Conservation (phyloP, 1,140 invertebrate genomes). For the Caerostris darwini region DNA sequence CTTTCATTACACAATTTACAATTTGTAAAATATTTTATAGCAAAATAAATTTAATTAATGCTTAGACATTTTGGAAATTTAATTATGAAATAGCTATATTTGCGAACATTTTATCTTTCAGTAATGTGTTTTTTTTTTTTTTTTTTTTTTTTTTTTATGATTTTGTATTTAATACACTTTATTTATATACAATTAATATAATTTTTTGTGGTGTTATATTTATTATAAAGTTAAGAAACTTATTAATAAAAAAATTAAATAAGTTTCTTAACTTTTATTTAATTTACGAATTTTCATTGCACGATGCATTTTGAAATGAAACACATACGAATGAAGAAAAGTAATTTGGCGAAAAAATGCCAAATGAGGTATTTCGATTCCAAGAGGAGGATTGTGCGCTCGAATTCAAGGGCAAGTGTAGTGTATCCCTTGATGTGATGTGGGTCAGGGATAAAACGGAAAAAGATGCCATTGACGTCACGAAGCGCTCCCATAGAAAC, state of each 20-base stretch:
- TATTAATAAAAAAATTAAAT: background rate
- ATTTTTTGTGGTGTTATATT: background rate
- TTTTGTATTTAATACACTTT: too few species aligned
- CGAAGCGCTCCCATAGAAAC: slow-evolving; percentile 42
- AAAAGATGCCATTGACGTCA: slow-evolving; percentile 62
- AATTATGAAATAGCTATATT: too few species aligned
- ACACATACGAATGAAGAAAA: background rate
- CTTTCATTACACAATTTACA: too few species aligned
- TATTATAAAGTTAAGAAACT: background rate
- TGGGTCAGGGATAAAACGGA: slow-evolving; percentile 68
- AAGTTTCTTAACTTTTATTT: background rate
- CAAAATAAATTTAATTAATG: too few species aligned
- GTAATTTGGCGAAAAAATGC: slow-evolving; percentile 31
- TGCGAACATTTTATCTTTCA: too few species aligned
- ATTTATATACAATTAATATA: too few species aligned
- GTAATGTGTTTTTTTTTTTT: too few species aligned
- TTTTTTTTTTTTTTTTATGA: too few species aligned
- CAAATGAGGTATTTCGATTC: slow-evolving; percentile 10
- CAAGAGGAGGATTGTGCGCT: background rate
- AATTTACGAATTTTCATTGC: background rate
- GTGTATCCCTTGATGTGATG: slow-evolving; percentile 20
- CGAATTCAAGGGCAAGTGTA: slow-evolving; percentile 54
- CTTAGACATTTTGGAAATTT: too few species aligned
- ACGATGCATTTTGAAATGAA: background rate
- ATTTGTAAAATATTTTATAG: too few species aligned